Base-by-base conservation (phyloP, 1,140 invertebrate genomes). In the Magallana angulata region DNA sequence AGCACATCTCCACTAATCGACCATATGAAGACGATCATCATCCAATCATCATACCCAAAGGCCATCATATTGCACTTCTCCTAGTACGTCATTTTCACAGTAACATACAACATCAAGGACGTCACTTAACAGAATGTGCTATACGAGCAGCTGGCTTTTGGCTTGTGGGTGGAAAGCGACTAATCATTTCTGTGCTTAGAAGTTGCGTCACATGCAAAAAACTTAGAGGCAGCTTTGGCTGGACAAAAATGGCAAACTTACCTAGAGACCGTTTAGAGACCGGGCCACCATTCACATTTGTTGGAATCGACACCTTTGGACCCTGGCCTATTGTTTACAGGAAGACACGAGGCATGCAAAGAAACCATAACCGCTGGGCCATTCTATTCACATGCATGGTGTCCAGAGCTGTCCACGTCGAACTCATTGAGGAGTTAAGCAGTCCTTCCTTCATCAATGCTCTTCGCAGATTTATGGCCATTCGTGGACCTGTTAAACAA, bases 31-130 rank as follows among this genome's bases (percentile, higher is more conserved):
- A 82, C 3, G 88, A 87, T 11, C 89, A 88, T 58, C 81, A 91
- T 64, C 91, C 91, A 7, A 85, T 91, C 16, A 91, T 91, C 18
- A 60, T 92, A 11, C 90, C 89, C 8, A 87, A 86, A 24, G 24
- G 86, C 7, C 68, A 87, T 59, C 90, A 92, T 36, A 71, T 92
- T 12, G 68, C 87, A 7, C 36, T 57, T 12, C 60, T 90, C 7
- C 81, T 91, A 88, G 85, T 92, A 48, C 85, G 64, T 18, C 85
- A 85, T 57, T 76, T 71, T 76, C 85, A 85, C 57, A 14, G n/a
- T 9, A 14, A 12, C 8, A 59, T 76, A 8, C 85, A 71, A 16
- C 85, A 85, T 71, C 82, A 83, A 59, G 82, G 82, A 24, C 62
- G 85, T 57, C 85, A 85, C 18, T 8, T 85, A 14, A 85, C 85